Conservation (phyloP, 2,797 vertebrate species). For the Molossus alvarezi region DNA sequence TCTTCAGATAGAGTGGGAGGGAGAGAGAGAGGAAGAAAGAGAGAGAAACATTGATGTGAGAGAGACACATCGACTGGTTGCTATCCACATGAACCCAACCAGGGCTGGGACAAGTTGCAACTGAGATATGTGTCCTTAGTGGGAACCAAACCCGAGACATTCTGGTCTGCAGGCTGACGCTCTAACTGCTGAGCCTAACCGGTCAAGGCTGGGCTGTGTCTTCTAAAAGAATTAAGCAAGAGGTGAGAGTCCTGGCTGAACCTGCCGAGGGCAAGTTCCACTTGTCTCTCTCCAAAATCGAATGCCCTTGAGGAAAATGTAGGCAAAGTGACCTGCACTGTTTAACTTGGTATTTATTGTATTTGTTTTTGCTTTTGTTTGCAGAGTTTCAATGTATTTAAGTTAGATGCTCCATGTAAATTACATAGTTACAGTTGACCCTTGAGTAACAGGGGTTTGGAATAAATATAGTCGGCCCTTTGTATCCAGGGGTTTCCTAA, state of each 20-base stretch:
- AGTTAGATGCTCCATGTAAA: background rate
- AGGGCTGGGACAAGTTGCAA: too few relatives aligned
- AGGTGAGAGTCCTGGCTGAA: background rate
- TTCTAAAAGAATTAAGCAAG: background rate
- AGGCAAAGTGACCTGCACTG: background rate
- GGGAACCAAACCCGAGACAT: too few relatives aligned
- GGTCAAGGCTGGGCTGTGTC: background rate
- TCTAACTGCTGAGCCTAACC: too few relatives aligned
- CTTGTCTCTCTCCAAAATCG: background rate
- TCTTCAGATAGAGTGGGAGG: too few relatives aligned
- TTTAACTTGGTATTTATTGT: background rate
- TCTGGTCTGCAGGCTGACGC: too few relatives aligned
- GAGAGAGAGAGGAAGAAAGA: too few relatives aligned
- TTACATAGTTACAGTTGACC: background rate
- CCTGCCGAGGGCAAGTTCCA: background rate
- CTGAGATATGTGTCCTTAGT: too few relatives aligned
- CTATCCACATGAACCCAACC: too few relatives aligned
- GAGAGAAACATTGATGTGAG: too few relatives aligned
- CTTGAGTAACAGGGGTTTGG: background rate
- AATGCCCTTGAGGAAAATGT: background rate
- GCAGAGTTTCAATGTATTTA: conserved; percentile 35
- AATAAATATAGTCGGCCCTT: background rate
- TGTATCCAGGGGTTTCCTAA: background rate
- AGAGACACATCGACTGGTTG: too few relatives aligned
- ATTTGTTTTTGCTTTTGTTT: background rate